phyloP scores from a whole-genome alignment of 2,113 vertebrate species.

The Tautogolabrus adspersus region DNA sequence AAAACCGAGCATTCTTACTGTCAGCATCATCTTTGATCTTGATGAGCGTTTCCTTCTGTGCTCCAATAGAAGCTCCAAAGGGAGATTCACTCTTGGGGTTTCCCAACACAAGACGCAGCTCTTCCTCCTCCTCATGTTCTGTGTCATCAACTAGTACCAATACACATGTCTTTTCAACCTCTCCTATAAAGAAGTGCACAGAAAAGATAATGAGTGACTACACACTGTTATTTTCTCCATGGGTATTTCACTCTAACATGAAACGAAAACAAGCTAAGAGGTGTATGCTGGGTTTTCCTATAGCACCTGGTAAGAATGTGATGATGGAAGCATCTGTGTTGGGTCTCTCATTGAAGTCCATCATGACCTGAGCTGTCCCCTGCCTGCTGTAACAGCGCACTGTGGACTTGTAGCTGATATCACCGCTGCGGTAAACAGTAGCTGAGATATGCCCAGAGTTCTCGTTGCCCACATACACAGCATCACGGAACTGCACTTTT shows the following conservation, averaged over 20 bases:
- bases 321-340: slow-evolving; percentile 91
- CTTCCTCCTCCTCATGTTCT: slow-evolving; percentile 90
- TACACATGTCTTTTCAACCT: slow-evolving; percentile 89
- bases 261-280: neutral
- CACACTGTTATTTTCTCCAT: neutral
- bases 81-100: slow-evolving; percentile 89
- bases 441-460: slow-evolving; percentile 85
- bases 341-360: slow-evolving; percentile 94
- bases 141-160: slow-evolving; percentile 88
- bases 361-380: slow-evolving; percentile 94
- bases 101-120: slow-evolving; percentile 93
- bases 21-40: slow-evolving; percentile 91
- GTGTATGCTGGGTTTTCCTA: neutral
- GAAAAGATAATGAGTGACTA: neutral
- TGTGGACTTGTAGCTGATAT: slow-evolving; percentile 87
- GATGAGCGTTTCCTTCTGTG: slow-evolving; percentile 91
- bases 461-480: slow-evolving; percentile 85
- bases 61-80: slow-evolving; percentile 91
- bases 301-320: slow-evolving; percentile 90
- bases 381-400: slow-evolving; percentile 95
- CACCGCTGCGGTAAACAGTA: slow-evolving; percentile 88
- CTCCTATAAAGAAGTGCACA: slow-evolving; percentile 81
- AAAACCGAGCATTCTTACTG: slow-evolving; percentile 83
- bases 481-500: slow-evolving; percentile 92
- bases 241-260: neutral